phyloP scores from a whole-genome alignment of 2,888 invertebrate genomes.

The Tipula helvola region DNA sequence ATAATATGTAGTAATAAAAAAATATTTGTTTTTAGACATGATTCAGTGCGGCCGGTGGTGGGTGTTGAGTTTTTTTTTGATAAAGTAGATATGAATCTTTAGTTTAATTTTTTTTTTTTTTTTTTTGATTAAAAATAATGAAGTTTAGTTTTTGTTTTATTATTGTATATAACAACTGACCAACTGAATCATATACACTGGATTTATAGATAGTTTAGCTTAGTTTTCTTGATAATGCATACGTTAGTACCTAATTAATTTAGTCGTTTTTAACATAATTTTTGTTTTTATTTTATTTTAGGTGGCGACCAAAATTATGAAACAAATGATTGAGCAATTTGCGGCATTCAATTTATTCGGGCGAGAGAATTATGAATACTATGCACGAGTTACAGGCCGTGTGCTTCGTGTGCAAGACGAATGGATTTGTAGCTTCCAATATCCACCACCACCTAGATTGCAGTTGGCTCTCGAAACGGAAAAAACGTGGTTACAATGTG shows the following conservation, averaged over 20 bases:
- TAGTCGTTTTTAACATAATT: background rate
- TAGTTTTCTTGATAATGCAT: background rate
- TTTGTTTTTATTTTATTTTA: conserved; percentile 26
- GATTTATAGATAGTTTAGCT: background rate
- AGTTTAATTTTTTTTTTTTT: background rate
- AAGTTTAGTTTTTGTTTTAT: background rate
- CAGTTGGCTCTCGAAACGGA: conserved; percentile 79
- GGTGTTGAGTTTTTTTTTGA: background rate
- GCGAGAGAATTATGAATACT: conserved; percentile 87
- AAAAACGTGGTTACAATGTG: conserved; percentile 81
- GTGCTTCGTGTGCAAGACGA: conserved; percentile 87
- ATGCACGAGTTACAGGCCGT: conserved; percentile 85
- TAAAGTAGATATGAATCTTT: background rate
- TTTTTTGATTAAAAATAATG: background rate
- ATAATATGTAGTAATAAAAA: background rate
- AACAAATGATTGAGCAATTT: conserved; percentile 94
- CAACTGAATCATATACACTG: background rate
- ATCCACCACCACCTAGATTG: conserved; percentile 65
- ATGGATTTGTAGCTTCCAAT: conserved; percentile 90
- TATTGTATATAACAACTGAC: background rate
- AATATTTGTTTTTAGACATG: background rate
- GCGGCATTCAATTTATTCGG: conserved; percentile 93
- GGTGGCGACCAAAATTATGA: conserved; percentile 93
- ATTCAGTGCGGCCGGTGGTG: background rate
- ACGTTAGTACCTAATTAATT: too few species aligned